Conservation (phyloP, 2,797 vertebrate species). For the Siniperca undulata region DNA sequence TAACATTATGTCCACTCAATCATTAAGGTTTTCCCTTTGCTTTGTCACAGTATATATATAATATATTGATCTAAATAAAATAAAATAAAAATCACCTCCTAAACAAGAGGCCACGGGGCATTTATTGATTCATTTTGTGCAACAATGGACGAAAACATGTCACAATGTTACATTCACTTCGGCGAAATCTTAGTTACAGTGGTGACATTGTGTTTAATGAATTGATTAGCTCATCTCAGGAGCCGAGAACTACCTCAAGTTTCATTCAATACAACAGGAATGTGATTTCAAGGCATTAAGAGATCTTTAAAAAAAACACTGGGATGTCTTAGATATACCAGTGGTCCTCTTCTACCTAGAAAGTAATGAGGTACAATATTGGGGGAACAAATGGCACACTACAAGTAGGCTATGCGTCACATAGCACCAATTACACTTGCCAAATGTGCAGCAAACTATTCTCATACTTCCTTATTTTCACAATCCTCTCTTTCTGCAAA, state of each 20-base stretch:
- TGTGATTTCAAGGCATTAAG: slow-evolving; percentile 77
- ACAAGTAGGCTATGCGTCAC: slow-evolving; percentile 75
- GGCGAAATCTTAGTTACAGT: slow-evolving; percentile 67
- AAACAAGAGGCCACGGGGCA: slow-evolving; percentile 77
- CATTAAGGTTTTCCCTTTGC: neutral
- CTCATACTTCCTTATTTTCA: slow-evolving; percentile 52
- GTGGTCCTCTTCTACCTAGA: slow-evolving; percentile 73
- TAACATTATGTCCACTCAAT: neutral
- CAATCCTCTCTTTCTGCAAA: slow-evolving; percentile 68
- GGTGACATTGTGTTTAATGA: slow-evolving; percentile 59
- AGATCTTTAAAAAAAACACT: slow-evolving; percentile 69
- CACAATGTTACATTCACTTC: slow-evolving; percentile 79
- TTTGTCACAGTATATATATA: neutral
- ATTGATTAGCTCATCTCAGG: slow-evolving; percentile 33
- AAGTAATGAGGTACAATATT: slow-evolving; percentile 72
- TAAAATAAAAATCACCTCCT: slow-evolving; percentile 2
- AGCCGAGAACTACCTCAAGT: slow-evolving; percentile 49
- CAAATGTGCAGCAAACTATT: slow-evolving; percentile 71
- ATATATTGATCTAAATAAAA: slow-evolving; percentile 8
- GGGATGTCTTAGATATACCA: slow-evolving; percentile 56
- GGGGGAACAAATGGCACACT: slow-evolving; percentile 71
- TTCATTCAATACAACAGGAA: slow-evolving; percentile 73
- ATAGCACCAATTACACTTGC: slow-evolving; percentile 69
- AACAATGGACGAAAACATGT: slow-evolving; percentile 75
- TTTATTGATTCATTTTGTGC: slow-evolving; percentile 82